Conservation (phyloP, 1,140 invertebrate species). For the Neodiprion pinetum region DNA sequence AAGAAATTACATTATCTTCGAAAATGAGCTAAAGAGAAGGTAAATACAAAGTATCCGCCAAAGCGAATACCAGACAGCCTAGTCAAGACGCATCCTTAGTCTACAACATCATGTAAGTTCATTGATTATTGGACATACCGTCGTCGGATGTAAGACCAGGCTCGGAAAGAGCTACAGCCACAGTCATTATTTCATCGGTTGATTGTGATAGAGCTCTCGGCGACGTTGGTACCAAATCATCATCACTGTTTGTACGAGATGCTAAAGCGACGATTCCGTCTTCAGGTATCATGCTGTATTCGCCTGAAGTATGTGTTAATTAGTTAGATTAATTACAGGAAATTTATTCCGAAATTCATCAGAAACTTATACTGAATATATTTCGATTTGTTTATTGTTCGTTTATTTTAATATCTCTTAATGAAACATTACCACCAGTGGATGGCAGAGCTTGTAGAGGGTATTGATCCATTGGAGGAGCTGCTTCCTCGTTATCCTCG, state of each 20-base stretch:
- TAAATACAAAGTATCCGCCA: constrained; percentile 11
- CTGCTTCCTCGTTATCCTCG: constrained; percentile 29
- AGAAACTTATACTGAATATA: no score
- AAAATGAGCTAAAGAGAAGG: constrained; percentile 1
- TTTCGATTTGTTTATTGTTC: no score
- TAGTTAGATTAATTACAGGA: background rate
- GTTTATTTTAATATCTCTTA: background rate
- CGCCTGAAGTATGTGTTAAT: constrained; percentile 31
- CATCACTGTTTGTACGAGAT: constrained; percentile 42
- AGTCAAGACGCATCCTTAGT: no score
- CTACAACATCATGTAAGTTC: no score
- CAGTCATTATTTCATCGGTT: constrained; percentile 44
- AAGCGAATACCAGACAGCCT: background rate
- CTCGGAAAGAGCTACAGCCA: constrained; percentile 44
- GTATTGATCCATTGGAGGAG: constrained; percentile 17
- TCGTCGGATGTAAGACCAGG: constrained; percentile 39
- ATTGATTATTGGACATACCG: constrained; percentile 38
- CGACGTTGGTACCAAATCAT: constrained; percentile 39
- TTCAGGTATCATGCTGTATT: constrained; percentile 51
- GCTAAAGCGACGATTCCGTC: constrained; percentile 52
- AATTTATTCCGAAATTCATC: no score
- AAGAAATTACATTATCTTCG: constrained; percentile 11
- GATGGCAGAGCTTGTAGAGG: constrained; percentile 43
- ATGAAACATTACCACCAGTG: constrained; percentile 36
- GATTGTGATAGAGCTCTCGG: constrained; percentile 48